Base-by-base conservation (phyloP, 2,888 invertebrate genomes). In the Papilio elwesi region DNA sequence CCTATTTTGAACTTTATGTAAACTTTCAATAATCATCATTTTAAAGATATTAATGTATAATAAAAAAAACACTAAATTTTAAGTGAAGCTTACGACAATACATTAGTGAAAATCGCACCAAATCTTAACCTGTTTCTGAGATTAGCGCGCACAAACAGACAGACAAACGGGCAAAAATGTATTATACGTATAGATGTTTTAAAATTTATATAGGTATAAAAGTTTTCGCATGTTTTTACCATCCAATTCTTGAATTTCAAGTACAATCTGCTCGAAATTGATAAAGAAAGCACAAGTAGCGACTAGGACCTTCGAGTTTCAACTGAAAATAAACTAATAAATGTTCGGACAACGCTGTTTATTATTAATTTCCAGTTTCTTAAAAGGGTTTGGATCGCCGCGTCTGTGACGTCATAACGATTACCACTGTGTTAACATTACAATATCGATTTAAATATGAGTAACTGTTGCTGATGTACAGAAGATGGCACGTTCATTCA, bases 361-460 rank as follows among this genome's bases (percentile, higher is more conserved):
- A 55, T 55, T 55, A 55, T 26, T 55, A 55, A 26, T 55, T 26
- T 55, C 26, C 55, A 26, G 11, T 55, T 55, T 55, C n/a, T 13
- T 51, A 15, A 16, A 15, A 53, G 0, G 26, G 16, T 26, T 26
- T 12, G 10, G 55, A 55, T 55, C 16, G 11, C 26, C 0, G 55
- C 10, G 26, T 55, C 16, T 43, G 6, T 43, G 43, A 43, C 43
- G n/a, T 53, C 55, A 26, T 6, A 7, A 10, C 16, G 55, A 55
- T 11, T 26, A 26, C 3, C 11, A 6, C 15, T 26, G 16, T 11
- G 26, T 26, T 16, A 55, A 26, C 10, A 43, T 9, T 1, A 5
- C 0, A 12, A 55, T 53, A 53, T 3, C 26, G 26, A 26, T 26
- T 26, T 26, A 12, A 13, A 51, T 51, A 7, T 51, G n/a, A 8